Conservation (phyloP, 2,113 vertebrate genomes). For the Clarias magur region DNA sequence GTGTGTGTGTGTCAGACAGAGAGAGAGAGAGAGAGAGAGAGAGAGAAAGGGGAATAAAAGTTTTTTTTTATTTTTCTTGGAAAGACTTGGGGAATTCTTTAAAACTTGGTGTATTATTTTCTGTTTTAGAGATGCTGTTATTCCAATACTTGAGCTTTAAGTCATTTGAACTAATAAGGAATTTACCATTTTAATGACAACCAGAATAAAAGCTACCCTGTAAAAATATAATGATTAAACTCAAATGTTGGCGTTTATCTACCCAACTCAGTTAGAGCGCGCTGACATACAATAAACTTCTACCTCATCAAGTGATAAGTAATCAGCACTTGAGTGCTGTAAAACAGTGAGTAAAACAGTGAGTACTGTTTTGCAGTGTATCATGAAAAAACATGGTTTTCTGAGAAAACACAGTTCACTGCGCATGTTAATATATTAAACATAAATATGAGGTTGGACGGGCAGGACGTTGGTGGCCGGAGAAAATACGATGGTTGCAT, state of each 20-base stretch:
- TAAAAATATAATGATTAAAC: neutral
- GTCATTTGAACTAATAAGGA: neutral
- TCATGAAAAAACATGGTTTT: neutral
- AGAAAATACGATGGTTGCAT: too few relatives aligned
- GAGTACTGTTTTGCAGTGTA: too few relatives aligned
- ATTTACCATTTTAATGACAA: neutral
- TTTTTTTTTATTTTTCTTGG: slow-evolving; percentile 18
- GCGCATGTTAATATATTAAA: neutral
- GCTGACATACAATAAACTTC: neutral
- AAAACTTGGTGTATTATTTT: slow-evolving; percentile 51
- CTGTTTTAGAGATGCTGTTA: slow-evolving; percentile 4
- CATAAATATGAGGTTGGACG: neutral
- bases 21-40: too few relatives aligned
- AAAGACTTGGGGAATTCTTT: slow-evolving; percentile 14
- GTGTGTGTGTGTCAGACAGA: neutral
- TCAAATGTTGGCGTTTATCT: neutral
- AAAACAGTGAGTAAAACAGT: too few relatives aligned
- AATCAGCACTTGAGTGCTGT: too few relatives aligned
- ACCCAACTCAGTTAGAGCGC: slow-evolving; percentile 57
- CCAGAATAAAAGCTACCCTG: neutral
- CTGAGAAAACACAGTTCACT: neutral
- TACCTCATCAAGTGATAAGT: neutral
- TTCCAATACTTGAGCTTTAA: neutral
- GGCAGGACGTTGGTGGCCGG: too few relatives aligned
- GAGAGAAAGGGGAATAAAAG: slow-evolving; percentile 10